A percentile compares a stretch with the other conserved stretches of the same genome.
Evolutionary conservation across 2,888 invertebrate species (phyloP).

Genomic region (Acleris sparsana): DNA sequence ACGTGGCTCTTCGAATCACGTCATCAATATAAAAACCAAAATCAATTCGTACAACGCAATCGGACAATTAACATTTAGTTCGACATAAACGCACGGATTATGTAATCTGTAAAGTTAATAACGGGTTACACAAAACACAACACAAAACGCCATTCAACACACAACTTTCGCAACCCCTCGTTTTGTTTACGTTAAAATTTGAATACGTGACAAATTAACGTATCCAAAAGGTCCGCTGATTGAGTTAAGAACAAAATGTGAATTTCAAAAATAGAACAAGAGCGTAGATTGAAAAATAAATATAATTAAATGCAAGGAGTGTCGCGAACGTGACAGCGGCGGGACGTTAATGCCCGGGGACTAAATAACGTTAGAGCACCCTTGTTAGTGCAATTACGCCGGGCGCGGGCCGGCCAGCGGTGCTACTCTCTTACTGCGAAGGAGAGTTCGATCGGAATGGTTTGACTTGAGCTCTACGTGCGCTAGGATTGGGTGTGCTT

Average conservation of each 20-base stretch:
- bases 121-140: constrained; percentile 12
- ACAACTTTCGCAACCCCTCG: constrained; percentile 7
- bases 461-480: too few relatives aligned
- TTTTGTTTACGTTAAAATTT: constrained; percentile 26
- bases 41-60: too few relatives aligned
- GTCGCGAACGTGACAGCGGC: constrained; percentile 65
- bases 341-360: constrained; percentile 71
- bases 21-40: too few relatives aligned
- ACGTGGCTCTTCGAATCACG: too few relatives aligned
- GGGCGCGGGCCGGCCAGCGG: constrained; percentile 41
- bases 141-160: constrained; percentile 12
- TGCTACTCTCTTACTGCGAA: too few relatives aligned
- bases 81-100: background rate
- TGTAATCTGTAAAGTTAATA: constrained; percentile 9
- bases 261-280: constrained; percentile 47
- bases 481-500: too few relatives aligned
- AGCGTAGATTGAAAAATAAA: constrained; percentile 65
- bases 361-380: constrained; percentile 79
- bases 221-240: constrained; percentile 36
- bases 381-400: constrained; percentile 77
- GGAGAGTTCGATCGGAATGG: too few relatives aligned
- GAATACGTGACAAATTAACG: constrained; percentile 37
- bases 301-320: constrained; percentile 69
- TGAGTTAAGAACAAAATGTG: constrained; percentile 35
- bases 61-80: background rate